Percentiles rank a stretch among this genome's conserved stretches.
phyloP scores from a whole-genome alignment of 2,797 vertebrate genomes.

The Apogon hyalosoma region DNA sequence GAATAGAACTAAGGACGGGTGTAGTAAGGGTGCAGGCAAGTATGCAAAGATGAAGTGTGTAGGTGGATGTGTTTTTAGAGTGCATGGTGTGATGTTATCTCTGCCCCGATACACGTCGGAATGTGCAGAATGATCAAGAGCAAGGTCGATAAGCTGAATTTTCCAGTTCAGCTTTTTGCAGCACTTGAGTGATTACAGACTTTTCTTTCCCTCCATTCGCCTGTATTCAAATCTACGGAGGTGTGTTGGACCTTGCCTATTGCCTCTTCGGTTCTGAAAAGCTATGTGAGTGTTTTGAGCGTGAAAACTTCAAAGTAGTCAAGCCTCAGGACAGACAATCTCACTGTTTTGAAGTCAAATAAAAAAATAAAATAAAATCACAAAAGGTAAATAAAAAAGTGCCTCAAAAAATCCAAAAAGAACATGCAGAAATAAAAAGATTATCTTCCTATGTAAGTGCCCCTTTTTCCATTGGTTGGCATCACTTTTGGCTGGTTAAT shows the following conservation, averaged over 20 bases:
- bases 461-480: slow-evolving; percentile 75
- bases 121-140: slow-evolving; percentile 67
- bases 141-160: slow-evolving; percentile 68
- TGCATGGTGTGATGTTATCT: slow-evolving; percentile 37
- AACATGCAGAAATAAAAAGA: slow-evolving; percentile 70
- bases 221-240: slow-evolving; percentile 66
- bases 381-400: slow-evolving; percentile 65
- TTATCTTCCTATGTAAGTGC: slow-evolving; percentile 75
- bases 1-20: slow-evolving; percentile 39
- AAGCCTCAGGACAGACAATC: slow-evolving; percentile 46
- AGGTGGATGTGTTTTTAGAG: slow-evolving; percentile 30
- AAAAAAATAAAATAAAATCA: slow-evolving; percentile 43
- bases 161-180: slow-evolving; percentile 64
- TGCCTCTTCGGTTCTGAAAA: slow-evolving; percentile 63
- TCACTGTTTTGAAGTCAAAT: slow-evolving; percentile 59
- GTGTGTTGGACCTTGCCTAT: slow-evolving; percentile 65
- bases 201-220: slow-evolving; percentile 34
- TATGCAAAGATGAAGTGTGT: slow-evolving; percentile 35
- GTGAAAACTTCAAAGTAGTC: slow-evolving; percentile 45
- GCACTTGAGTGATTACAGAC: slow-evolving; percentile 74
- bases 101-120: slow-evolving; percentile 50
- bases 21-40: slow-evolving; percentile 23
- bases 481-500: slow-evolving; percentile 85
- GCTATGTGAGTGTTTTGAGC: slow-evolving; percentile 33
- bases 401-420: slow-evolving; percentile 72